Base-by-base conservation (phyloP, 1,140 invertebrate species). In the Pogonomyrmex californicus region DNA sequence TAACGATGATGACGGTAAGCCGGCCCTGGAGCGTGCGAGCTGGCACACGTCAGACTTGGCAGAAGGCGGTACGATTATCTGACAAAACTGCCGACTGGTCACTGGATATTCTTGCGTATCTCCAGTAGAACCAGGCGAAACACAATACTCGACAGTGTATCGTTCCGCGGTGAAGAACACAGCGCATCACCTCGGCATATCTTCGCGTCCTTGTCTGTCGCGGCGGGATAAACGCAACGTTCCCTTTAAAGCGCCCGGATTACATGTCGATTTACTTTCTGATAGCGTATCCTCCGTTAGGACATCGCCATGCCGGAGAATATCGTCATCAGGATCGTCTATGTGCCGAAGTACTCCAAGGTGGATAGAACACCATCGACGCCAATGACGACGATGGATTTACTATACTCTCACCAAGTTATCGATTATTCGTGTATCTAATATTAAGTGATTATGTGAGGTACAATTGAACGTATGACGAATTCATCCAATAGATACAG, bases 271-370 rank as follows among this genome's bases (percentile, higher is more conserved):
- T 88, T 86, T 87, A 49, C 44, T 44, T 44, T 63, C 49, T 58
- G 86, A 90, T 83, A 81, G 23, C 49, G 49, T 30, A 58, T 79
- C 70, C 77, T 51, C 77, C 33, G 33, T 38, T 38, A 76, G 36
- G 38, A 36, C 63, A 36, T 12, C 86, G 82, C 44, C 60, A 93
- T 93, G 94, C 33, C 86, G 65, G 79, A 92, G 68, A 92, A 60
- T 33, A 87, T 91, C 70, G 81, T 92, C 78, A 56, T 94, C 65
- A 91, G 92, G 70, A 95, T 95, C 81, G 60, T 92, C 38, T 95
- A 95, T 73, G 89, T 87, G 47, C 93, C 94, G 1, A 92, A 91
- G 41, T 93, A 89, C 88, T 87, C 90, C 14, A 91, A 92, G 87
- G 90, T 91, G 68, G 23, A 60, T 73, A 10, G n/a, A 49, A 62